Evolutionary conservation across 2,888 invertebrate genomes (phyloP), one percentile per base, ranked within the genome.

Genomic region (Dugesia japonica): DNA sequence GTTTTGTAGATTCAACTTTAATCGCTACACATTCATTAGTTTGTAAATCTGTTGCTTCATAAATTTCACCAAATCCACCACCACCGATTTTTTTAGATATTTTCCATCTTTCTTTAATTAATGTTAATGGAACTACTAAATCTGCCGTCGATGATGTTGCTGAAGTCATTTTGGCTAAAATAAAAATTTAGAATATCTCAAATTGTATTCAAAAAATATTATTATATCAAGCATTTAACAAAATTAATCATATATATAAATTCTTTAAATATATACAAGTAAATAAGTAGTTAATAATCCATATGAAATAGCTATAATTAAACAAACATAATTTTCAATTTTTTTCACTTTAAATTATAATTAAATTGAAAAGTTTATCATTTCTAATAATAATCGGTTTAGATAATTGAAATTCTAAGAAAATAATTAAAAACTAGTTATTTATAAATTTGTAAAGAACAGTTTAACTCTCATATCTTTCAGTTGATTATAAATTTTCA

Each of bases 1-100:
- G 97, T 75, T 94, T 89, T 71, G 95, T 94, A 0, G 95, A 94
- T 85, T 98, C 95, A 80, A 99, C 92, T 86, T 98, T 98, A 76
- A 98, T 88, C 0, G 97, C 97, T 38, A 98, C 95, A 84, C 91
- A 91, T 84, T 98, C 97, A 82, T 92, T 91, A n/a, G 56, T 13
- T 23, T 56, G 56, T 23, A 56, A 23, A 56, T 56, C 56, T 82
- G 92, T 87, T 1, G 95, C 98, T 86, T 98, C 98, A 87, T 98
- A 98, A 81, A 98, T 99, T 87, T 98, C 98, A 28, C 98, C 98
- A 23, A 56, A 56, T 56, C 56, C 56, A 23, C 56, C 56, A 56
- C 56, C 56, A n/a, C 56, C 56, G 56, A 99, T 93, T 87, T 98
- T 98, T 82, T 27, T 75, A 9, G 33, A n/a, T 13, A 75, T 31